Conservation (phyloP, 2,113 vertebrate genomes). For the Corythornis vintsioides region DNA sequence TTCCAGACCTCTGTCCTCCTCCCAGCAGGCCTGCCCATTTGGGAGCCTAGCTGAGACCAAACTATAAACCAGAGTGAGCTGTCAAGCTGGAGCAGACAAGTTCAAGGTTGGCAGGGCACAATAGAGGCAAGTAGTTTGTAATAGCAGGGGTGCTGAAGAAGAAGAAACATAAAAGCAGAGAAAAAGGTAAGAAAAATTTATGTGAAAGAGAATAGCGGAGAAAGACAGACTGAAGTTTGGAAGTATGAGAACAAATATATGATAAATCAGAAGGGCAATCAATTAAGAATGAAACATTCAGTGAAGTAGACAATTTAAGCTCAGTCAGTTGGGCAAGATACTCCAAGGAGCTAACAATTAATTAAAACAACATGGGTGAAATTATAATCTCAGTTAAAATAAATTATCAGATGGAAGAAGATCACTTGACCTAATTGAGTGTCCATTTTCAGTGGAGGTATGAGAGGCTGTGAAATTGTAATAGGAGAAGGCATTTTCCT, state of each 20-base stretch:
- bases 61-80: not conserved
- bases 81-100: not conserved
- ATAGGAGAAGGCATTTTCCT: not conserved
- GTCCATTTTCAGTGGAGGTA: not conserved
- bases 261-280: not conserved
- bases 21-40: not conserved
- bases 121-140: not conserved
- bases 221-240: not conserved
- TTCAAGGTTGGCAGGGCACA: not conserved
- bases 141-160: not conserved
- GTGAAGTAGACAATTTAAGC: not conserved
- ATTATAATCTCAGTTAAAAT: not conserved
- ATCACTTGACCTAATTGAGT: not conserved
- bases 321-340: slow-evolving; percentile 14
- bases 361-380: not conserved
- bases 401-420: not conserved
- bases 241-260: not conserved
- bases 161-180: not conserved
- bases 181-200: not conserved
- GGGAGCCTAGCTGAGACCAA: not conserved
- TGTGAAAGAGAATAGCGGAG: not conserved
- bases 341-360: not conserved
- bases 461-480: not conserved
- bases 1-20: not conserved
- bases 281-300: not conserved